These are phyloP conservation scores for Cryptus armator DNA, from an alignment of 2,888 invertebrate species.

Conservation along the genomic window DNA sequence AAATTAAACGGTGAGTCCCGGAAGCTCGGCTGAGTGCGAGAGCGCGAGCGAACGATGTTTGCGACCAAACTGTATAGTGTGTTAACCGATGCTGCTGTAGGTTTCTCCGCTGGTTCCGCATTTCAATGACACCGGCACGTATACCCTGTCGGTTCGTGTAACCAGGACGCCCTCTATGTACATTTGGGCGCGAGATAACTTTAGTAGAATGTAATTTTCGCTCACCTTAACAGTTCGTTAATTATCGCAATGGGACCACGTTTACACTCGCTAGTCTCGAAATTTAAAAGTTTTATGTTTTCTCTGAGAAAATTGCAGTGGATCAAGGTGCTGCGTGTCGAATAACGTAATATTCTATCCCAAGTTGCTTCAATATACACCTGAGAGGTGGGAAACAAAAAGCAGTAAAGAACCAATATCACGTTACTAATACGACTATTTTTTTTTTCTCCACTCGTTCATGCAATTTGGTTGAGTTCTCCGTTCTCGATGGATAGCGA, in stretches of 20 bases:
- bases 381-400: neutral
- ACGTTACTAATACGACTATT: neutral
- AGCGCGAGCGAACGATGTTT: slow-evolving; percentile 55
- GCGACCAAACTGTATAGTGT: slow-evolving; percentile 53
- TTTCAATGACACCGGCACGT: slow-evolving; percentile 52
- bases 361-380: neutral
- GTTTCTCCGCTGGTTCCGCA: slow-evolving; percentile 40
- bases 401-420: neutral
- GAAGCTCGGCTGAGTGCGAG: slow-evolving; percentile 22
- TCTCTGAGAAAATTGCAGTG: neutral
- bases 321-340: neutral
- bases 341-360: neutral
- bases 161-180: neutral
- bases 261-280: neutral
- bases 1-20: slow-evolving; percentile 64
- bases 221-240: slow-evolving; percentile 1
- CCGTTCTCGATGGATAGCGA: slow-evolving; percentile 4
- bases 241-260: neutral
- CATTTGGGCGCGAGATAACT: slow-evolving; percentile 6
- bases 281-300: neutral
- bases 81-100: slow-evolving; percentile 21
- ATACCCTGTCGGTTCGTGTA: neutral
- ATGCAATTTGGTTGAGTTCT: slow-evolving; percentile 1
- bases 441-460: neutral
- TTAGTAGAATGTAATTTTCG: slow-evolving; percentile 2